Evolutionary conservation across 1,140 invertebrate genomes (phyloP).

Genomic region (Pseudoatta argentina): DNA sequence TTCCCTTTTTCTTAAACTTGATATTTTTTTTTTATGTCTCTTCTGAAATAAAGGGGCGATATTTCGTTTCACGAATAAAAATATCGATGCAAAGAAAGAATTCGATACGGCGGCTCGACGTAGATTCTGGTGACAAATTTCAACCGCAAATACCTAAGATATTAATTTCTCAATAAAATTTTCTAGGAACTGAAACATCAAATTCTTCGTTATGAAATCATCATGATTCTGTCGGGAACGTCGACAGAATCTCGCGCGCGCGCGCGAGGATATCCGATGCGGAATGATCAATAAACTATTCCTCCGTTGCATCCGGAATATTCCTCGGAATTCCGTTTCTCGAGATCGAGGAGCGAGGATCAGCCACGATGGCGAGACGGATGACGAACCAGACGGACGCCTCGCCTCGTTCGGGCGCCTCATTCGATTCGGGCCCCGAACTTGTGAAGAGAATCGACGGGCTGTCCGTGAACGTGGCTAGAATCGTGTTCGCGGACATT

Average conservation of each 20-base stretch:
- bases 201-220: neutral
- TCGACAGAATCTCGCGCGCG: neutral
- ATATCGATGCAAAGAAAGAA: neutral
- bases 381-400: neutral
- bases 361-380: neutral
- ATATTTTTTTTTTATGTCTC: too few species aligned
- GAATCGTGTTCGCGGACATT: slow-evolving; percentile 47
- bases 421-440: slow-evolving; percentile 5
- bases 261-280: slow-evolving; percentile 6
- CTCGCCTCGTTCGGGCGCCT: neutral
- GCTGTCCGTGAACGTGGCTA: slow-evolving; percentile 49
- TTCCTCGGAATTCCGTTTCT: slow-evolving; percentile 25
- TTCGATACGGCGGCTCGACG: neutral
- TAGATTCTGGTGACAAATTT: neutral
- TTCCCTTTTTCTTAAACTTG: too few species aligned
- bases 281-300: neutral
- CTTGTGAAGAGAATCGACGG: neutral
- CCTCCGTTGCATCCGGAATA: neutral
- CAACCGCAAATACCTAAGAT: neutral
- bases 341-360: neutral
- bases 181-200: neutral
- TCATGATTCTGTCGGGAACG: slow-evolving; percentile 6
- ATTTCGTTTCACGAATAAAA: neutral
- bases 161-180: neutral
- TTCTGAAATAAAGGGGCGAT: too few species aligned